These are phyloP conservation scores for Acyrthosiphon pisum DNA, from an alignment of 1,140 invertebrate genomes.

Conservation along the genomic window DNA sequence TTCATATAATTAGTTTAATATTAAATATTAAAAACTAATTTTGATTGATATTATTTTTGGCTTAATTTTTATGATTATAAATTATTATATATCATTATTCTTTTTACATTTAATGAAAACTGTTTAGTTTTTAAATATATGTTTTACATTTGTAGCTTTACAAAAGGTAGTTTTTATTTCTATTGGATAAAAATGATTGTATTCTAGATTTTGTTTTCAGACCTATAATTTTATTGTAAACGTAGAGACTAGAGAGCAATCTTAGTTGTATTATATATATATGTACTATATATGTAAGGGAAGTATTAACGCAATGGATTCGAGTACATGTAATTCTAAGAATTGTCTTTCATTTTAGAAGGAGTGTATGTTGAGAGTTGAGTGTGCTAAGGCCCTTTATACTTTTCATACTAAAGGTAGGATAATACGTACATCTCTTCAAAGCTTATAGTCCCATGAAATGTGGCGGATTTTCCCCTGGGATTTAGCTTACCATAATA, in stretches of 20 bases:
- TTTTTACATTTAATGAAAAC: not conserved
- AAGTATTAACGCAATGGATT: not conserved
- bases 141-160: not conserved
- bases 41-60: not conserved
- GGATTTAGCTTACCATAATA: not conserved
- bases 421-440: constrained; percentile 9
- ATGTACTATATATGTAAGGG: no score
- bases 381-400: not conserved
- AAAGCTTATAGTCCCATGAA: constrained; percentile 22
- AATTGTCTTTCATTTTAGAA: constrained; percentile 7
- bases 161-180: not conserved
- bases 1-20: not conserved
- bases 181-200: not conserved
- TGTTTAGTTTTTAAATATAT: not conserved
- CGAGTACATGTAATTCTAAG: not conserved
- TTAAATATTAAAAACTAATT: constrained; percentile 5
- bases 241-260: not conserved
- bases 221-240: not conserved
- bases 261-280: not conserved
- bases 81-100: not conserved
- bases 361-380: not conserved
- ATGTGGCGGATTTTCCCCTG: not conserved
- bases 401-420: constrained; percentile 27
- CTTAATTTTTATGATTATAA: not conserved
- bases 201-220: not conserved